phyloP scores from a whole-genome alignment of 2,888 invertebrate species.

The Ophraella communa region DNA sequence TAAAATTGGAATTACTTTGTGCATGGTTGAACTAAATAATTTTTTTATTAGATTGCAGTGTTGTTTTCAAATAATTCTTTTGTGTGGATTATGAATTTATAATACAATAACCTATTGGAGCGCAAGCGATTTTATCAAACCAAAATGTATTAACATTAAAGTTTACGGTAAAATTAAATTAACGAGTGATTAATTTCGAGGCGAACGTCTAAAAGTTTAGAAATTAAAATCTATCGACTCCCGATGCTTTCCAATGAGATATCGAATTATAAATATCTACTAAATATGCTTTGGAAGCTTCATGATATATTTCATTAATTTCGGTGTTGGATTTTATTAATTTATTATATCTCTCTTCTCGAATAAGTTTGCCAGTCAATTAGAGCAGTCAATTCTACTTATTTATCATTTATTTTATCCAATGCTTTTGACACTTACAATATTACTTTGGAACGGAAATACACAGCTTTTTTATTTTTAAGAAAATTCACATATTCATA shows the following conservation, averaged over 20 bases:
- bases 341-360: conserved; percentile 7
- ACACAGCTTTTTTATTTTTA: no score
- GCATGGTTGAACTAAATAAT: no score
- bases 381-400: conserved; percentile 19
- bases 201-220: conserved; percentile 44
- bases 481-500: no score
- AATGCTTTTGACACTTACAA: conserved; percentile 5
- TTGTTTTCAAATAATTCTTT: conserved; percentile 14
- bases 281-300: conserved; percentile 43
- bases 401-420: conserved; percentile 15
- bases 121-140: conserved; percentile 34
- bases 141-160: conserved; percentile 38
- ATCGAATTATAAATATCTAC: conserved; percentile 46
- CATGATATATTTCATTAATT: conserved; percentile 42
- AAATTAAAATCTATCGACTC: conserved; percentile 51
- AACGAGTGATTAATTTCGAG: conserved; percentile 40
- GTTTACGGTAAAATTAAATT: conserved; percentile 39
- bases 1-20: no score
- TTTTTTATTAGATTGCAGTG: not conserved
- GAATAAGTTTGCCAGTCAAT: conserved; percentile 14
- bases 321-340: conserved; percentile 34
- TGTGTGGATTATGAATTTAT: conserved; percentile 28
- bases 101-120: conserved; percentile 33
- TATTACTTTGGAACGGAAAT: not conserved
- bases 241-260: conserved; percentile 47